phyloP scores from a whole-genome alignment of 2,113 vertebrate genomes.

The Pterocles orientalis region DNA sequence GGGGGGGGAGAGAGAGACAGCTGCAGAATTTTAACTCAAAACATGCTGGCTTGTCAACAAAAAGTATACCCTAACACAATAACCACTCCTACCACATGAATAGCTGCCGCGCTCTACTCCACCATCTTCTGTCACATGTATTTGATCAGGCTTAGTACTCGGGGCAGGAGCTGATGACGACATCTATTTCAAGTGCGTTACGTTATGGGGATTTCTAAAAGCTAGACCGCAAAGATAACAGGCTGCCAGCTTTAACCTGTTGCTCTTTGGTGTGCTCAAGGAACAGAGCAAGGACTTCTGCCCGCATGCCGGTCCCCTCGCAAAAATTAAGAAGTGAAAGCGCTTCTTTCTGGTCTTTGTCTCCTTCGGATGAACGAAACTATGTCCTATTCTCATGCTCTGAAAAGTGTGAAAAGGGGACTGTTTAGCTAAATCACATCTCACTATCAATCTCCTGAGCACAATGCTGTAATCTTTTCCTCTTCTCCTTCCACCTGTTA shows the following conservation, averaged over 20 bases:
- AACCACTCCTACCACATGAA: conserved; percentile 77
- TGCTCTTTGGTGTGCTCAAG: conserved; percentile 51
- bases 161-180: conserved; percentile 76
- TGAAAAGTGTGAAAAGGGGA: conserved; percentile 24
- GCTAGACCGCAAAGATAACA: conserved; percentile 72
- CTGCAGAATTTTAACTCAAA: conserved; percentile 81
- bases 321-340: background rate
- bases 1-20: conserved; percentile 73
- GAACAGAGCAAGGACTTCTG: conserved; percentile 1
- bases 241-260: conserved; percentile 65
- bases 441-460: conserved; percentile 24
- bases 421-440: conserved; percentile 18
- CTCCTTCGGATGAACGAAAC: background rate
- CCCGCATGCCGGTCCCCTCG: fast-evolving
- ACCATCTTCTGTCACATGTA: conserved; percentile 79
- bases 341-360: background rate
- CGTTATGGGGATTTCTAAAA: conserved; percentile 78
- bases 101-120: conserved; percentile 74
- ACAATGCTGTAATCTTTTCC: conserved; percentile 51
- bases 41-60: conserved; percentile 71
- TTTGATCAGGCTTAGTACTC: conserved; percentile 72
- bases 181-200: conserved; percentile 87
- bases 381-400: background rate
- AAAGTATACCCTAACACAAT: conserved; percentile 71
- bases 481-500: conserved; percentile 58